Percentiles rank a stretch among this genome's conserved stretches.
phyloP scores from a whole-genome alignment of 2,888 invertebrate species.

The Stegophylla sp. region DNA sequence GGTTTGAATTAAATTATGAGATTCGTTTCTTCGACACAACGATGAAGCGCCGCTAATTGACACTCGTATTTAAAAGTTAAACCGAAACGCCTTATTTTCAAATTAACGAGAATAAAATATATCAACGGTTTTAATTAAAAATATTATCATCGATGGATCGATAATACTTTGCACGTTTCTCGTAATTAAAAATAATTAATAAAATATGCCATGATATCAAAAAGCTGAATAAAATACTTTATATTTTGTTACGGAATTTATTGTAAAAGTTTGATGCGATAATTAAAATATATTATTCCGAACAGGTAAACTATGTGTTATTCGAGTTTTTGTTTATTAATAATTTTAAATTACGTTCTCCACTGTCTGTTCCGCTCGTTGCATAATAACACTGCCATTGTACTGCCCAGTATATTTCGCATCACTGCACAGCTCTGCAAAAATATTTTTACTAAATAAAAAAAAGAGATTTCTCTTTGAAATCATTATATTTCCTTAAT shows the following conservation, averaged over 20 bases:
- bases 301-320: neutral
- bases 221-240: slow-evolving; percentile 19
- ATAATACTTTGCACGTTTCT: too few relatives aligned
- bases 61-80: too few relatives aligned
- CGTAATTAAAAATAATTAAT: too few relatives aligned
- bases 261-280: slow-evolving; percentile 15
- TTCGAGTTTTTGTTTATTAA: neutral
- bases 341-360: neutral
- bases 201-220: too few relatives aligned
- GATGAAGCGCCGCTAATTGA: too few relatives aligned
- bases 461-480: too few relatives aligned
- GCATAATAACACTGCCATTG: neutral
- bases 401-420: neutral
- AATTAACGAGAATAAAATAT: too few relatives aligned
- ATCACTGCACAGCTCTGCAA: neutral
- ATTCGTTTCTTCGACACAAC: too few relatives aligned
- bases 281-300: neutral
- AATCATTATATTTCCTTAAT: neutral
- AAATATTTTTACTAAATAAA: neutral
- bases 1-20: too few relatives aligned
- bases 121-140: too few relatives aligned
- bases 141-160: too few relatives aligned
- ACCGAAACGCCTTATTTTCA: too few relatives aligned
- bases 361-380: neutral
- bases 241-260: neutral